phyloP scores from a whole-genome alignment of 2,113 vertebrate genomes.

The Coptodon bakossiorum region DNA sequence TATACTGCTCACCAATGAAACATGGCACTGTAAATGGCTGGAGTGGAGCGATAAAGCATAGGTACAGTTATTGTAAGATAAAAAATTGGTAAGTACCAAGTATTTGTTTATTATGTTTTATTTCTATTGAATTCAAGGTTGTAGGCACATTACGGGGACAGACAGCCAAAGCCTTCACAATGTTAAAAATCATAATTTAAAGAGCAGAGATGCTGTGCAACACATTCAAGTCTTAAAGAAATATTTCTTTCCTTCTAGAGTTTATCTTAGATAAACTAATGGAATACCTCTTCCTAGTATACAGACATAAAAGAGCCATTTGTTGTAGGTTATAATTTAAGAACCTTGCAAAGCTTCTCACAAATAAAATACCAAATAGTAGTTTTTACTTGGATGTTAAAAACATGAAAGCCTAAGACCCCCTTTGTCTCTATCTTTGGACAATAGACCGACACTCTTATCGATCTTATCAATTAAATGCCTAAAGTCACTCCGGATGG shows the following conservation, averaged over 20 bases:
- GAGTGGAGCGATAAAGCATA: not conserved
- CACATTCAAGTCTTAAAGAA: not conserved
- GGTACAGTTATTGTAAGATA: not conserved
- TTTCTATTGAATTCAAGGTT: not conserved
- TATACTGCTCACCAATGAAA: not conserved
- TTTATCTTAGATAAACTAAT: not conserved
- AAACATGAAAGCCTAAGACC: not conserved
- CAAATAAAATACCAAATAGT: not conserved
- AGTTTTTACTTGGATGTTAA: not conserved
- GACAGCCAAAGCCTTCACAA: not conserved
- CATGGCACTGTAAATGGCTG: not conserved
- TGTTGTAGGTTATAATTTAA: not conserved
- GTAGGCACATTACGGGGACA: not conserved
- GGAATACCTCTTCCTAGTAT: not conserved
- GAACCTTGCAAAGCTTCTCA: not conserved
- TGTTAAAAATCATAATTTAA: not conserved
- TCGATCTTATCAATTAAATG: not conserved
- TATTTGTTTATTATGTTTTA: not conserved
- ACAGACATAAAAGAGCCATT: not conserved
- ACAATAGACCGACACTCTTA: not conserved
- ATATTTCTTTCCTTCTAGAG: not conserved
- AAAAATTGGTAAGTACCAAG: not conserved
- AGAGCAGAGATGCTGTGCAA: not conserved
- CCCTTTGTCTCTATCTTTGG: not conserved
- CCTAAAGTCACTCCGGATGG: not conserved